These are phyloP conservation scores for Ginglymostoma cirratum DNA, from an alignment of 2,113 vertebrate genomes.

Conservation along the genomic window DNA sequence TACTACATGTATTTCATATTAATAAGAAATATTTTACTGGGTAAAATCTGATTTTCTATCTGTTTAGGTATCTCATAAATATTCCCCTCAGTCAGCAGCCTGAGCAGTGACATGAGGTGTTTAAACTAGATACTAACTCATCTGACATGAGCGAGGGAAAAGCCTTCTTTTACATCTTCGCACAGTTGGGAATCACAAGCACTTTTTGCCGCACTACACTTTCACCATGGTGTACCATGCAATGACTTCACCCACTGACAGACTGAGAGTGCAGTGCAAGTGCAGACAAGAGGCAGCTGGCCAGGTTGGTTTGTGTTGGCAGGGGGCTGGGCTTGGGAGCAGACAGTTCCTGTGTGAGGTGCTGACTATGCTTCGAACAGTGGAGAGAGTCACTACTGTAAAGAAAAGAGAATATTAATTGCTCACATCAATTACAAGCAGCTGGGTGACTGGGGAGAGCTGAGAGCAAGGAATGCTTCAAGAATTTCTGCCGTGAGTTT, in stretches of 20 bases:
- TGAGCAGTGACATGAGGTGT: background rate
- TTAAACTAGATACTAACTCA: background rate
- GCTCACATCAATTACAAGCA: conserved; percentile 29
- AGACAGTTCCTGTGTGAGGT: background rate
- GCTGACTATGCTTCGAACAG: background rate
- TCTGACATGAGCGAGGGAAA: background rate
- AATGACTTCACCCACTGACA: conserved; percentile 55
- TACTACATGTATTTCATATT: background rate
- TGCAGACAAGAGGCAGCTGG: conserved; percentile 62
- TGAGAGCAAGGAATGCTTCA: background rate
- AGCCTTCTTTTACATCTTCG: conserved; percentile 45
- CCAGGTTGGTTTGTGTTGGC: conserved; percentile 49
- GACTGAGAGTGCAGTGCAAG: conserved; percentile 48
- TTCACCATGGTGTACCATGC: conserved; percentile 54
- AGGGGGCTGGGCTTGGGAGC: conserved; percentile 51
- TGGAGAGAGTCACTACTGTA: conserved; percentile 20
- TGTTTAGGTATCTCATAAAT: background rate
- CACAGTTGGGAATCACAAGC: conserved; percentile 53
- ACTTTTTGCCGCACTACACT: conserved; percentile 35
- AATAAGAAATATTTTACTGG: background rate
- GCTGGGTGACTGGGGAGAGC: conserved; percentile 12
- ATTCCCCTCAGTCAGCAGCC: background rate
- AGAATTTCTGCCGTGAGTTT: conserved; percentile 29
- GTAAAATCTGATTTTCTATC: background rate
- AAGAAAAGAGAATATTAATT: conserved; percentile 36